Percentiles rank a stretch among this genome's conserved stretches.
Evolutionary conservation across 2,797 vertebrate species (phyloP).

Genomic region (Rhodeus uyekii): DNA sequence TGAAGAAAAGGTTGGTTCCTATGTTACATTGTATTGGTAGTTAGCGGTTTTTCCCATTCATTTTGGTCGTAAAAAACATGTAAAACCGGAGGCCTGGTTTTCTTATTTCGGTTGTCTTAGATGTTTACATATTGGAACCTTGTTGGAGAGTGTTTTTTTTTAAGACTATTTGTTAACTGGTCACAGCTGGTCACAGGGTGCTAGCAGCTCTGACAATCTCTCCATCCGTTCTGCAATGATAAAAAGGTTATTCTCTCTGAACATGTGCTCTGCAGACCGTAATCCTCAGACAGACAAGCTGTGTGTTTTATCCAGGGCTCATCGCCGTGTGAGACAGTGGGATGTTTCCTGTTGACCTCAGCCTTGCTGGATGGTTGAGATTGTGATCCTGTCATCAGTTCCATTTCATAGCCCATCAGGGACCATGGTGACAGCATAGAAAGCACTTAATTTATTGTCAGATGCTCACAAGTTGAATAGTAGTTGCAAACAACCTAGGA

Average conservation of each 20-base stretch:
- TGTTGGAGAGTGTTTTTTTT: too few species aligned
- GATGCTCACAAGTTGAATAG: not conserved
- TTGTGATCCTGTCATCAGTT: not conserved
- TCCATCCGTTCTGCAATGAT: slow-evolving; percentile 1
- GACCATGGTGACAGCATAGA: not conserved
- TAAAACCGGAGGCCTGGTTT: too few species aligned
- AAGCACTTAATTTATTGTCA: slow-evolving; percentile 2
- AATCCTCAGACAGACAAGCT: slow-evolving; percentile 13
- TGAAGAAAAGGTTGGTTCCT: too few species aligned
- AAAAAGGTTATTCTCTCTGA: slow-evolving; percentile 13
- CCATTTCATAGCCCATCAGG: not conserved
- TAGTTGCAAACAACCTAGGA: not conserved
- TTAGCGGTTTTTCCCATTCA: too few species aligned
- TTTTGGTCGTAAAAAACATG: too few species aligned
- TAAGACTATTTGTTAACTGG: too few species aligned
- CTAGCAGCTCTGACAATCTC: not conserved
- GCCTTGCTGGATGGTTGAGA: slow-evolving; percentile 12
- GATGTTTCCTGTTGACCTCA: slow-evolving; percentile 15
- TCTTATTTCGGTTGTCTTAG: too few species aligned
- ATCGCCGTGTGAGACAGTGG: not conserved
- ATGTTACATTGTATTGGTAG: too few species aligned
- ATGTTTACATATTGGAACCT: too few species aligned
- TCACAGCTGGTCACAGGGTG: not conserved
- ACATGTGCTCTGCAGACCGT: not conserved
- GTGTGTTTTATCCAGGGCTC: slow-evolving; percentile 20